A percentile compares a stretch with the other conserved stretches of the same genome.
Conservation (phyloP, 2,888 invertebrate genomes). For the Cataglyphis cursor region DNA sequence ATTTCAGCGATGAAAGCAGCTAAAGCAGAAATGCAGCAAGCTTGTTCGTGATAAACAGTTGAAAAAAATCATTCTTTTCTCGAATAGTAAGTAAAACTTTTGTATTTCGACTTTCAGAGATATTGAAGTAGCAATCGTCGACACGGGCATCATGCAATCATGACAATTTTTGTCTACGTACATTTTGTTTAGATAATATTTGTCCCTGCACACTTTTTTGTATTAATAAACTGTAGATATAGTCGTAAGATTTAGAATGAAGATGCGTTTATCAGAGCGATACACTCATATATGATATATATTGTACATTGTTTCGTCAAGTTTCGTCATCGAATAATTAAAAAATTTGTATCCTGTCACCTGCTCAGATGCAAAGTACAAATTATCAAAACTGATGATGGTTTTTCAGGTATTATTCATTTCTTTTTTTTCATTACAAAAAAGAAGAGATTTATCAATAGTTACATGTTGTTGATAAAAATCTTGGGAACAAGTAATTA, state of each 20-base stretch:
- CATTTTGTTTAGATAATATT: constrained; percentile 75
- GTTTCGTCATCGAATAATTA: constrained; percentile 61
- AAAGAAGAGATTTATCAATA: constrained; percentile 63
- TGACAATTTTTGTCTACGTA: constrained; percentile 78
- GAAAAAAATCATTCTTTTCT: constrained; percentile 66
- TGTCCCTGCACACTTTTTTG: constrained; percentile 58
- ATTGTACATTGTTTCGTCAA: constrained; percentile 66
- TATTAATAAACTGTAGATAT: constrained; percentile 82
- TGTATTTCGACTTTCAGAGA: constrained; percentile 50
- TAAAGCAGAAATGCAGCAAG: constrained; percentile 88
- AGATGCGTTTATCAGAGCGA: constrained; percentile 61
- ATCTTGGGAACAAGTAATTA: constrained; percentile 76
- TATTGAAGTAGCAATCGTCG: constrained; percentile 61
- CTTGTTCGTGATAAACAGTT: constrained; percentile 87
- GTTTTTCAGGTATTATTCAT: constrained; percentile 46
- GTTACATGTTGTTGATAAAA: constrained; percentile 67
- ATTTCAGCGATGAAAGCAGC: constrained; percentile 87
- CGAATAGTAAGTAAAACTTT: constrained; percentile 63
- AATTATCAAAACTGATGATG: constrained; percentile 71
- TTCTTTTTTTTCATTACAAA: constrained; percentile 62
- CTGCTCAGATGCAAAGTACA: constrained; percentile 75
- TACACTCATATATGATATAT: constrained; percentile 65
- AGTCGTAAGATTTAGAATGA: constrained; percentile 75
- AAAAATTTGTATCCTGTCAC: constrained; percentile 65
- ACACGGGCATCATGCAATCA: constrained; percentile 71